These are phyloP conservation scores for Nasonia longicornis DNA, from an alignment of 1,140 invertebrate species.

Conservation along the genomic window DNA sequence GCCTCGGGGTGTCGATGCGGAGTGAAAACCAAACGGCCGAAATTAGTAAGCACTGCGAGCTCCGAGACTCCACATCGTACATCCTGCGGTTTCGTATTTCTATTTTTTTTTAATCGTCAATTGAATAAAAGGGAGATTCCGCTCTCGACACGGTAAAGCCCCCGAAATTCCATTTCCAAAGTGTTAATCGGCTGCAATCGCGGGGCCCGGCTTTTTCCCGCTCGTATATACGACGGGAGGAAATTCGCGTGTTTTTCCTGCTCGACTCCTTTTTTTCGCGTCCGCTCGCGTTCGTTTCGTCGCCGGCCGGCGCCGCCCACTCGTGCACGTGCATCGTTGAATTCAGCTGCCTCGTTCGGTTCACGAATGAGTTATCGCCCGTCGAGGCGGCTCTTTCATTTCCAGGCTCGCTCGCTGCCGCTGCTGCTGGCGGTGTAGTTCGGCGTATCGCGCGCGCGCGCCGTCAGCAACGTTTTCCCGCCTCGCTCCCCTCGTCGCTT, in stretches of 20 bases:
- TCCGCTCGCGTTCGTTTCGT: constrained; percentile 14
- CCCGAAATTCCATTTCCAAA: constrained; percentile 8
- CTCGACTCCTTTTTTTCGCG: constrained; percentile 8
- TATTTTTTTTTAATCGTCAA: no score
- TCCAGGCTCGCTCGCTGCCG: constrained; percentile 61
- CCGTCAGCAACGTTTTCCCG: constrained; percentile 61
- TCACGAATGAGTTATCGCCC: constrained; percentile 69
- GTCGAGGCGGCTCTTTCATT: constrained; percentile 68
- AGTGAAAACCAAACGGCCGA: constrained; percentile 45
- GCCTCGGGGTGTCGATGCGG: background rate
- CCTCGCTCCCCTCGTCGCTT: constrained; percentile 49
- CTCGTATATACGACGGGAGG: background rate
- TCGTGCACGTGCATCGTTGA: constrained; percentile 65
- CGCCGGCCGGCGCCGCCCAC: constrained; percentile 51
- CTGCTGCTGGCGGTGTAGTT: constrained; percentile 6
- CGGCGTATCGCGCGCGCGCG: constrained; percentile 42
- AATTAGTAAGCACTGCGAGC: constrained; percentile 30
- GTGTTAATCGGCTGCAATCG: constrained; percentile 29
- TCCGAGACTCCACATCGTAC: background rate
- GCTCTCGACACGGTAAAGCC: background rate
- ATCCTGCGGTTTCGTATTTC: background rate
- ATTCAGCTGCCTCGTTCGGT: constrained; percentile 69
- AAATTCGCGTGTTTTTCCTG: constrained; percentile 26
- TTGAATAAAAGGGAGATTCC: background rate
- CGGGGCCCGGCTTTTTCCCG: background rate